Conservation (phyloP, 2,797 vertebrate genomes). For the Sebastes kiyomatsui region DNA sequence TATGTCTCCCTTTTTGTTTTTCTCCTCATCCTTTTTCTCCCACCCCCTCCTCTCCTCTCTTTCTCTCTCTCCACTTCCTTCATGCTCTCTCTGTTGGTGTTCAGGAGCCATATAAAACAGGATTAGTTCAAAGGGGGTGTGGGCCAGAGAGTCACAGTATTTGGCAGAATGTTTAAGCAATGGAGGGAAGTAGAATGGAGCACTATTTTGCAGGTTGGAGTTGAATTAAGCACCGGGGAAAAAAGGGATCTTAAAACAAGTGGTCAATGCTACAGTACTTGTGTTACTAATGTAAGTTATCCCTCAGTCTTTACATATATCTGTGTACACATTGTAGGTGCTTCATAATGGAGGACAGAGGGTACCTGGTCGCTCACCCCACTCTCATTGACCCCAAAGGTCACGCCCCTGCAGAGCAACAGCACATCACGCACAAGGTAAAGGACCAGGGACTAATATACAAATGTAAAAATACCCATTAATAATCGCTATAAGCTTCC, state of each 20-base stretch:
- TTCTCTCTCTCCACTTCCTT: constrained; percentile 26
- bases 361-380: constrained; percentile 96
- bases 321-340: constrained; percentile 81
- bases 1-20: constrained; percentile 3
- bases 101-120: constrained; percentile 73
- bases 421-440: constrained; percentile 99
- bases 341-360: constrained; percentile 99
- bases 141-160: constrained; percentile 14
- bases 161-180: constrained; percentile 25
- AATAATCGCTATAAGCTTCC: background rate
- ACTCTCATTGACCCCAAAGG: constrained; percentile 98
- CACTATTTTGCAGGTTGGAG: constrained; percentile 8
- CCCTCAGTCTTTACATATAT: background rate
- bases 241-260: background rate
- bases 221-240: background rate
- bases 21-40: constrained; percentile 3
- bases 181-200: constrained; percentile 8
- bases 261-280: background rate
- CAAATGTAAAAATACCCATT: background rate
- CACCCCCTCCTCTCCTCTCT: background rate
- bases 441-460: background rate
- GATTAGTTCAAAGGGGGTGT: constrained; percentile 69
- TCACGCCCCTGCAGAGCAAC: constrained; percentile 96
- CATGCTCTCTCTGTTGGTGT: constrained; percentile 47
- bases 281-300: background rate